Percentiles rank a stretch among this genome's conserved stretches.
Conservation (phyloP, 1,140 invertebrate genomes). For the Cydia splendana region DNA sequence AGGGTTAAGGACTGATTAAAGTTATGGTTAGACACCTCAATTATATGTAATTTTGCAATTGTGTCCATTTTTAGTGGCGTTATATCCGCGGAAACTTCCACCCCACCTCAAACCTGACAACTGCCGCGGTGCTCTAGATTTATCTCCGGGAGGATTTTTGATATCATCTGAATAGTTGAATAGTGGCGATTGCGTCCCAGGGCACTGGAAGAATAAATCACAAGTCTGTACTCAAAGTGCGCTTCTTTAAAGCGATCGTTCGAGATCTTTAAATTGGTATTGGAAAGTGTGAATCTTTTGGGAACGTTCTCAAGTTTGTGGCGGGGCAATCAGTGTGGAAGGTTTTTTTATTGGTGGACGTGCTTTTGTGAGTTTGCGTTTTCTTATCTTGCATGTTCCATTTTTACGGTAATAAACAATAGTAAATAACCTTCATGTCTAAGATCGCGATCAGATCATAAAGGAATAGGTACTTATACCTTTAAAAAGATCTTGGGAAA, state of each 20-base stretch:
- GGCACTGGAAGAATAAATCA: conserved; percentile 10
- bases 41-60: no score
- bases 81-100: background rate
- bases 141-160: conserved; percentile 23
- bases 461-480: no score
- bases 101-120: conserved; percentile 22
- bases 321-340: background rate
- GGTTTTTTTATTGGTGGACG: background rate
- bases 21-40: no score
- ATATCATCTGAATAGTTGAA: conserved; percentile 32
- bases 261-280: conserved; percentile 10
- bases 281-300: conserved; percentile 14
- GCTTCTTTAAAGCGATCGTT: conserved; percentile 16
- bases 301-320: background rate
- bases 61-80: no score
- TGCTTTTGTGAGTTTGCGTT: background rate
- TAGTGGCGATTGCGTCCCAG: conserved; percentile 20
- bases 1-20: no score
- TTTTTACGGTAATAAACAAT: background rate
- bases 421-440: no score
- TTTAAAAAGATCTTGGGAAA: no score
- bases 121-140: conserved; percentile 25
- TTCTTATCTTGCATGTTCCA: background rate
- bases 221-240: conserved; percentile 17
- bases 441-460: no score